A percentile compares a stretch with the other conserved stretches of the same genome.
phyloP scores from a whole-genome alignment of 2,797 vertebrate species.

The Salmo trutta region DNA sequence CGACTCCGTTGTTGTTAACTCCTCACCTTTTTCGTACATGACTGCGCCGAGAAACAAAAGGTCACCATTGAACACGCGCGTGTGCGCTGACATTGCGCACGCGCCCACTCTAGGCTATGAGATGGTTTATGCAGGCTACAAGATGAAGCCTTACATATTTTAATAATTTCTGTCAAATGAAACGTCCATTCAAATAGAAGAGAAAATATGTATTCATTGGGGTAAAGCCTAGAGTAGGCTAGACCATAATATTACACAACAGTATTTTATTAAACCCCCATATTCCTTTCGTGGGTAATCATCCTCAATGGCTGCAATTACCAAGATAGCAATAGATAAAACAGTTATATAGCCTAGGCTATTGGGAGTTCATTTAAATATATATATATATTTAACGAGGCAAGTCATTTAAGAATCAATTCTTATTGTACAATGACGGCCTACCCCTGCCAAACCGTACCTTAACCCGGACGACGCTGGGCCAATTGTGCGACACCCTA shows the following conservation, averaged over 20 bases:
- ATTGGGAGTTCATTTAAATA: too few relatives aligned
- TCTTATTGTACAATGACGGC: too few relatives aligned
- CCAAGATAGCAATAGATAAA: neutral
- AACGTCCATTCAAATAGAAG: neutral
- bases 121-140: neutral
- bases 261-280: too few relatives aligned
- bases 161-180: too few relatives aligned
- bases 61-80: conserved; percentile 44
- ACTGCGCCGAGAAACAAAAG: conserved; percentile 68
- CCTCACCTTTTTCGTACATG: conserved; percentile 64
- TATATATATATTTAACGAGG: too few relatives aligned
- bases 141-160: neutral
- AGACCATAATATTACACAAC: neutral
- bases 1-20: conserved; percentile 30
- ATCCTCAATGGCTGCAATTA: neutral
- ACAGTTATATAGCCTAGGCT: neutral
- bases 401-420: too few relatives aligned
- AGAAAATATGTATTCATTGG: neutral
- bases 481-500: too few relatives aligned
- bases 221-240: neutral
- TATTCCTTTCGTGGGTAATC: too few relatives aligned
- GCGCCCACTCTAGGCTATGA: neutral
- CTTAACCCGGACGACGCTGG: too few relatives aligned
- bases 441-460: too few relatives aligned
- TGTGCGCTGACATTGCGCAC: neutral